Conservation (phyloP, 2,888 invertebrate genomes). For the Drosophila formosana region DNA sequence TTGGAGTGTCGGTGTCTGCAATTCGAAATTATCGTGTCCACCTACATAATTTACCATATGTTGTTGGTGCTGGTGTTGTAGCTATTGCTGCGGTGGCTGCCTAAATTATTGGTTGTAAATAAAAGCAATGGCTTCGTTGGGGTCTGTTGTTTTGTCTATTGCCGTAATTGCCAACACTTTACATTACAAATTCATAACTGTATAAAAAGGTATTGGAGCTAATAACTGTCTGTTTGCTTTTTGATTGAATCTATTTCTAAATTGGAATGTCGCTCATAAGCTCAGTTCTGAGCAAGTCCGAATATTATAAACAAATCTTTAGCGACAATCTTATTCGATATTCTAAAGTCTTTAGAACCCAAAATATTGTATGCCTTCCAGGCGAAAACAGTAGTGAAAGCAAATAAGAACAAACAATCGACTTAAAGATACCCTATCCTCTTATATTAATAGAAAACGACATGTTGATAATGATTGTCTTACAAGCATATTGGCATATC, state of each 20-base stretch:
- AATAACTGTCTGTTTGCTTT: conserved; percentile 36
- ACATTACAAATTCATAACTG: conserved; percentile 5
- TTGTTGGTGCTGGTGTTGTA: conserved; percentile 47
- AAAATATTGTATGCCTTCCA: conserved; percentile 44
- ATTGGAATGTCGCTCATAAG: conserved; percentile 38
- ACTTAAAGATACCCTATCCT: background rate
- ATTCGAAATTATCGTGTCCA: conserved; percentile 77
- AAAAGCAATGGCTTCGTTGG: conserved; percentile 59
- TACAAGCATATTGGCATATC: too few species aligned
- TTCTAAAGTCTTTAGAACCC: conserved; percentile 40
- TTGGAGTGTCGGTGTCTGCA: conserved; percentile 65
- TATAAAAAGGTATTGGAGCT: conserved; percentile 21
- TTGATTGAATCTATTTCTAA: background rate
- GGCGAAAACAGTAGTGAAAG: background rate
- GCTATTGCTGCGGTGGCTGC: conserved; percentile 36
- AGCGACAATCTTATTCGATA: conserved; percentile 47
- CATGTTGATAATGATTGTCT: too few species aligned
- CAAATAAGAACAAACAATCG: background rate
- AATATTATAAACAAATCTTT: conserved; percentile 46
- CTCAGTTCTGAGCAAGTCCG: conserved; percentile 36
- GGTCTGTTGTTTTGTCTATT: conserved; percentile 66
- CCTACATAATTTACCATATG: conserved; percentile 77
- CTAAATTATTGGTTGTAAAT: conserved; percentile 80
- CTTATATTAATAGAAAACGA: too few species aligned
- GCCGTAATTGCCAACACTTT: conserved; percentile 66